Evolutionary conservation across 2,113 vertebrate species (phyloP).

Genomic region (Paramormyrops kingsleyae): DNA sequence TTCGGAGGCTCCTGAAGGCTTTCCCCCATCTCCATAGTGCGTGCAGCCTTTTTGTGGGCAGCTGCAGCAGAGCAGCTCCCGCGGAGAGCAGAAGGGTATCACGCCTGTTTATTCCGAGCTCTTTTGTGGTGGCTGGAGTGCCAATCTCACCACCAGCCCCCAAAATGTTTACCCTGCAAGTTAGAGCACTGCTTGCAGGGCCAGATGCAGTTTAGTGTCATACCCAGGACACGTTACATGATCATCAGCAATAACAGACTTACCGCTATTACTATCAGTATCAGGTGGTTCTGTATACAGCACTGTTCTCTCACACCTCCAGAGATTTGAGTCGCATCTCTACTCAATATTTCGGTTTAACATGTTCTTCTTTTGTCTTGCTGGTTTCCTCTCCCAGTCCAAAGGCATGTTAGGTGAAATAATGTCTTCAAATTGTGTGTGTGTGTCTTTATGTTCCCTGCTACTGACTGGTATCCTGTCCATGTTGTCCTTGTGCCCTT

Average conservation of each 20-base stretch:
- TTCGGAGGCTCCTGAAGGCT: too few species aligned
- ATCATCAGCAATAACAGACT: background rate
- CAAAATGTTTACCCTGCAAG: too few species aligned
- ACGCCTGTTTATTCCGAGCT: too few species aligned
- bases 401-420: background rate
- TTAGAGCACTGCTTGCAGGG: too few species aligned
- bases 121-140: too few species aligned
- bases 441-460: background rate
- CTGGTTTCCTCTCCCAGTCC: background rate
- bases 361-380: background rate
- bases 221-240: background rate
- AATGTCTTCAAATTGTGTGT: background rate
- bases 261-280: background rate
- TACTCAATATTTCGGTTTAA: background rate
- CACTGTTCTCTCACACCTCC: background rate
- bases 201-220: too few species aligned
- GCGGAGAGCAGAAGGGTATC: too few species aligned
- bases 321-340: background rate
- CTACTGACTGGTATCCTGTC: background rate
- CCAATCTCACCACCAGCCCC: too few species aligned
- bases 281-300: background rate
- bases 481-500: background rate
- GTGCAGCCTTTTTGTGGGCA: too few species aligned
- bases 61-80: too few species aligned
- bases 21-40: too few species aligned